Base-by-base conservation (phyloP, 1,140 invertebrate genomes). In the Plodia interpunctella region DNA sequence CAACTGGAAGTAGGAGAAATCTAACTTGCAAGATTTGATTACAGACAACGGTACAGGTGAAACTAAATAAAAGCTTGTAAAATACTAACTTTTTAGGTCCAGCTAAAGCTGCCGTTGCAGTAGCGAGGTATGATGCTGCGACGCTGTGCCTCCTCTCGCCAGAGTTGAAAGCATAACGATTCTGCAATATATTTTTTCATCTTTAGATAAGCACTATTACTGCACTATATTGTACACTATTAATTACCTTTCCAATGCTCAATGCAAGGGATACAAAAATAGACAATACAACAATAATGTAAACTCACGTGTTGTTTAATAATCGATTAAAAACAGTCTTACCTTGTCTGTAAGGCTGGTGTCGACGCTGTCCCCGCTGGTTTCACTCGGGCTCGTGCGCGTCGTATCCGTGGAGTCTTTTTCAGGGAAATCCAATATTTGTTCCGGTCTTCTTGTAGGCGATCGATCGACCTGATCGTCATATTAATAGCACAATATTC, bases 111-210 rank as follows among this genome's bases (percentile, higher is more conserved):
- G 84, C 82, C 0, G 82, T 87, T 3, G 82, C 82, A n/a, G 81
- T 74, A 17, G 84, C 84, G 0, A 87, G 59, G 51, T 77, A 87
- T 25, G 67, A 69, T 1, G 84, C 84, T 13, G 84, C 84, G 0
- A 79, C 67, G 19, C 84, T 87, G 9, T 76, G 75, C 21, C 80
- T 71, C 20, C 66, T 80, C 17, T 84, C 80, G 17, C 59, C 49
- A 20, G 49, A 17, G 15, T 56, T 62, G 25, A 55, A 6, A 15
- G 38, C 38, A 50, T 56, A 77, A 32, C 64, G 62, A 59, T 66
- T 59, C 69, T 72, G 44, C 38, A 68, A 62, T n/a, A 32, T 13
- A 25, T 55, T 35, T 32, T 9, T 32, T 32, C 30, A 32, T 32
- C 30, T 32, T 11, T 32, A 32, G 30, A 11, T 3, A n/a, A n/a